Evolutionary conservation across 2,888 invertebrate species (phyloP).

Genomic region (Callyntrura guangdongensis): DNA sequence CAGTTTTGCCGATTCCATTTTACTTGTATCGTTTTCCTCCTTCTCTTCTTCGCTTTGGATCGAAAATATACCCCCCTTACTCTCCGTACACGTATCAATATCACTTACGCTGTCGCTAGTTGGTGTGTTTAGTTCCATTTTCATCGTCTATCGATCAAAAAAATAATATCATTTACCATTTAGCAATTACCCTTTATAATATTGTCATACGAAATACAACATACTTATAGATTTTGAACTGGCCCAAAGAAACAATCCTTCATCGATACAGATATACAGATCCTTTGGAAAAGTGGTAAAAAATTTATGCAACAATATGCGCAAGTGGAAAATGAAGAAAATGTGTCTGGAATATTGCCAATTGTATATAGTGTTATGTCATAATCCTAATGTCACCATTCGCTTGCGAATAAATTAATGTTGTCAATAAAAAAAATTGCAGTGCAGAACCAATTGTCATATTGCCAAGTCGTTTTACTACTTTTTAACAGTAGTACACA

Average conservation of each 20-base stretch:
- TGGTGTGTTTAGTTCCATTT: slow-evolving; percentile 9
- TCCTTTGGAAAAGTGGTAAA: background rate
- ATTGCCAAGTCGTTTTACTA: too few relatives aligned
- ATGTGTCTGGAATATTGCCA: too few relatives aligned
- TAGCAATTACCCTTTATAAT: background rate
- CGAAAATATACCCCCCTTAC: background rate
- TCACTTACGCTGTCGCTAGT: background rate
- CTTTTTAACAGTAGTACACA: too few relatives aligned
- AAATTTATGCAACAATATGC: background rate
- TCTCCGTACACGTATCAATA: background rate
- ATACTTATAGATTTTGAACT: slow-evolving; percentile 29
- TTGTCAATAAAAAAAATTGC: too few relatives aligned
- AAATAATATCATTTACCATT: background rate
- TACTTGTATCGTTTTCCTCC: slow-evolving; percentile 23
- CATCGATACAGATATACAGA: background rate
- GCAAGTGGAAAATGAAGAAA: too few relatives aligned
- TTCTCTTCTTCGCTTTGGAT: slow-evolving; percentile 32
- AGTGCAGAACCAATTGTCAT: too few relatives aligned
- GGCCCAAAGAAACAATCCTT: slow-evolving; percentile 8
- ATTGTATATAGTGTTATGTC: too few relatives aligned
- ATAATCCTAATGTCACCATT: too few relatives aligned
- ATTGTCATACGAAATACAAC: background rate
- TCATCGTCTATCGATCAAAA: background rate
- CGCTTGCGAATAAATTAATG: too few relatives aligned
- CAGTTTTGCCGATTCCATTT: slow-evolving; percentile 29